phyloP scores from a whole-genome alignment of 2,888 invertebrate genomes.

The Caenorhabditis doughertyi region DNA sequence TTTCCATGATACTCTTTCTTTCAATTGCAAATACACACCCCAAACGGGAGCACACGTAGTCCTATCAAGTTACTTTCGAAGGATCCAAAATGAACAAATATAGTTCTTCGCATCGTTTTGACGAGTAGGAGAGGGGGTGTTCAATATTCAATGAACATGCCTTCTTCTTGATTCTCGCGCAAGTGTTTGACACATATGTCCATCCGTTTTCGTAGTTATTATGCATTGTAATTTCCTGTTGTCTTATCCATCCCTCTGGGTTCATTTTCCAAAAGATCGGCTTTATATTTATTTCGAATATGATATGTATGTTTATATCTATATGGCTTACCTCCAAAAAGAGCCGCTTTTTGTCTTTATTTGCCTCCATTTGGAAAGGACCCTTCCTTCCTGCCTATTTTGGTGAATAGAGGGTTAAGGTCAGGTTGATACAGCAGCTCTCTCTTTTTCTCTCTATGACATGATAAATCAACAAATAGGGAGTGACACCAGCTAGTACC shows the following conservation, averaged over 20 bases:
- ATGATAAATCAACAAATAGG: conserved; percentile 54
- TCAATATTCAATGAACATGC: conserved; percentile 66
- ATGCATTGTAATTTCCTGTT: conserved; percentile 59
- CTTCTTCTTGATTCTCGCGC: conserved; percentile 12
- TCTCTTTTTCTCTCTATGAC: conserved; percentile 7
- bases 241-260: neutral
- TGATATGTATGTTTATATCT: conserved; percentile 37
- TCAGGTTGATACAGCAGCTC: conserved; percentile 57
- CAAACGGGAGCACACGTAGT: no score
- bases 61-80: conserved; percentile 39
- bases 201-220: conserved; percentile 19
- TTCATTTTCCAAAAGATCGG: neutral
- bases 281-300: conserved; percentile 35
- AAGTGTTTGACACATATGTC: conserved; percentile 66
- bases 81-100: conserved; percentile 47
- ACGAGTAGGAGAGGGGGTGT: conserved; percentile 8
- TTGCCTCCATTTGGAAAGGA: conserved; percentile 3
- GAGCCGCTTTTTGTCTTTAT: conserved; percentile 51
- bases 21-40: conserved; percentile 4
- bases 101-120: neutral
- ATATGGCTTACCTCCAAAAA: conserved; percentile 1
- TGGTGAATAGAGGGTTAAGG: no score
- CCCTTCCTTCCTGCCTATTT: conserved; percentile 21
- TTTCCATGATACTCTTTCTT: conserved; percentile 40
- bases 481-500: conserved; percentile 48